Evolutionary conservation across 2,888 invertebrate genomes (phyloP).

Genomic region (Lochmaea capreae): DNA sequence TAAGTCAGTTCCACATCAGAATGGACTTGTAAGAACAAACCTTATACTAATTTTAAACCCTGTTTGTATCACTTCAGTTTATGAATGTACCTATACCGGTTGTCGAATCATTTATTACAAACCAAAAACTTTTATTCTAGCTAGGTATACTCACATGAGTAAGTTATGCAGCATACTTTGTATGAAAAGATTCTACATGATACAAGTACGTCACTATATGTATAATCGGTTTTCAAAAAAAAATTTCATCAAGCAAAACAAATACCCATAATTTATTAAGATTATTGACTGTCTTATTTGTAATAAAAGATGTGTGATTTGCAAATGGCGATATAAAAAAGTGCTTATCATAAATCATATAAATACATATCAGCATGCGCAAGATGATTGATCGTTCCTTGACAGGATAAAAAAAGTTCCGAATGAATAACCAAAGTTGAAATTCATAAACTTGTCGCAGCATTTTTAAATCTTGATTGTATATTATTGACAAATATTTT

Average conservation of each 20-base stretch:
- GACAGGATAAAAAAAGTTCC: conserved; percentile 49
- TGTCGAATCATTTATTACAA: no score
- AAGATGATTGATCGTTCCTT: conserved; percentile 57
- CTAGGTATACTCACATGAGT: no score
- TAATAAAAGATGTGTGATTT: background rate
- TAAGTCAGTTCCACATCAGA: no score
- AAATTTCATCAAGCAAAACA: background rate
- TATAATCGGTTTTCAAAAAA: background rate
- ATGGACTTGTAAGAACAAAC: no score
- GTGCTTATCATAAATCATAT: conserved; percentile 5
- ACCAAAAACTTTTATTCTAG: no score
- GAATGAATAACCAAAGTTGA: conserved; percentile 55
- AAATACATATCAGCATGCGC: conserved; percentile 11
- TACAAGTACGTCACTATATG: no score
- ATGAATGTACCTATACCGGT: no score
- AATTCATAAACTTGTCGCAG: conserved; percentile 59
- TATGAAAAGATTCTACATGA: no score
- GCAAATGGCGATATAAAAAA: conserved; percentile 2
- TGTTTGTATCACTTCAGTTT: no score
- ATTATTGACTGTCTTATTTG: background rate
- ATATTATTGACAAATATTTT: background rate
- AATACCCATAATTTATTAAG: background rate
- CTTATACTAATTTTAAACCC: no score
- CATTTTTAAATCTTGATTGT: conserved; percentile 57
- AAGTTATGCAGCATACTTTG: no score